Percentiles rank a stretch among this genome's conserved stretches.
Conservation (phyloP, 2,797 vertebrate genomes). For the Takifugu ocellatus region DNA sequence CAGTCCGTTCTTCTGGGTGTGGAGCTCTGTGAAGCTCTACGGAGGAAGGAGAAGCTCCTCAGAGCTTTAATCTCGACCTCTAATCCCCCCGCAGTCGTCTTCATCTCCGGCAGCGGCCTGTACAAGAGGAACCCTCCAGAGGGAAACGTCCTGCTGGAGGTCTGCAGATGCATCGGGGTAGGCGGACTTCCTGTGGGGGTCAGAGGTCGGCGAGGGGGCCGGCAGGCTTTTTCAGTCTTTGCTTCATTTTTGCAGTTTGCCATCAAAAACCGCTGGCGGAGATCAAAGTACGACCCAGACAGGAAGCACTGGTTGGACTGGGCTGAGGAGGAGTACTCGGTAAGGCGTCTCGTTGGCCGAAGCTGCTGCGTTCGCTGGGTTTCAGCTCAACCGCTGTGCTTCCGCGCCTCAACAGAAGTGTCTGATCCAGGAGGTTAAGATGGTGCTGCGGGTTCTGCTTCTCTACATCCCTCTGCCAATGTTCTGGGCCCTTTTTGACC, state of each 20-base stretch:
- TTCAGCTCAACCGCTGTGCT: too few relatives aligned
- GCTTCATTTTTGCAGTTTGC: slow-evolving; percentile 80
- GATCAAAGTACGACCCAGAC: slow-evolving; percentile 64
- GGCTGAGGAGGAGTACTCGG: slow-evolving; percentile 90
- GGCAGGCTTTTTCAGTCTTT: not conserved
- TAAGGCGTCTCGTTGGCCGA: slow-evolving; percentile 43
- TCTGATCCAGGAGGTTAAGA: slow-evolving; percentile 90
- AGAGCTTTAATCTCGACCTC: not conserved
- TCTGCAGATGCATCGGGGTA: slow-evolving; percentile 88
- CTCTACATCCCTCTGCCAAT: slow-evolving; percentile 94
- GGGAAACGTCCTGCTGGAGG: slow-evolving; percentile 87
- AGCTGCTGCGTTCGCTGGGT: too few relatives aligned
- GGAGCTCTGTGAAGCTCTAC: too few relatives aligned
- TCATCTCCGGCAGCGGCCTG: slow-evolving; percentile 85
- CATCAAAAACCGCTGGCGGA: slow-evolving; percentile 82
- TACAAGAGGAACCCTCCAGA: slow-evolving; percentile 88
- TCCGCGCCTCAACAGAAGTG: slow-evolving; percentile 72
- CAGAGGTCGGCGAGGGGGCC: not conserved
- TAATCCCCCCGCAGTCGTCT: slow-evolving; percentile 81
- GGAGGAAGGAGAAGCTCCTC: too few relatives aligned
- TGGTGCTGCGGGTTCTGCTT: slow-evolving; percentile 87
- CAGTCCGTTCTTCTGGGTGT: too few relatives aligned
- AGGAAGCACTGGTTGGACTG: slow-evolving; percentile 94
- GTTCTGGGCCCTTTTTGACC: slow-evolving; percentile 99
- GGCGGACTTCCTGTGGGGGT: slow-evolving; percentile 53